Evolutionary conservation across 2,888 invertebrate species (phyloP).

Genomic region (Dugesia japonica): DNA sequence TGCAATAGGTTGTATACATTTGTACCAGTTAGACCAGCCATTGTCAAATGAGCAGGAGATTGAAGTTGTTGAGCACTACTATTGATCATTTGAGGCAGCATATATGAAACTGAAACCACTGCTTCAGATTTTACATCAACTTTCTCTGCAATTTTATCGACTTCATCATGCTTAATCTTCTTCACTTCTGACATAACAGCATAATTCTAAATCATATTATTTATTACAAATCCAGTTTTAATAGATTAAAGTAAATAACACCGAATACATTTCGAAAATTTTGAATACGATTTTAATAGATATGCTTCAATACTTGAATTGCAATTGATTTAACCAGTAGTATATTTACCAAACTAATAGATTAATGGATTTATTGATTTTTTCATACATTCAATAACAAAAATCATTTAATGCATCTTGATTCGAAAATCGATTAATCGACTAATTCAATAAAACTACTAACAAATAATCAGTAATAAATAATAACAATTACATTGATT

Average conservation of each 20-base stretch:
- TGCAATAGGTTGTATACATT: background rate
- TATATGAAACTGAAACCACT: background rate
- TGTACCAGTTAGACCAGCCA: background rate
- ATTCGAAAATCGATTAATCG: no score
- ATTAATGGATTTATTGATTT: no score
- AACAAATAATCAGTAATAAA: no score
- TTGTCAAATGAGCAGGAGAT: background rate
- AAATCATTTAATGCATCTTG: no score
- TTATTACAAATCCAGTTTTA: background rate
- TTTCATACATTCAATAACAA: no score
- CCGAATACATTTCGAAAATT: background rate
- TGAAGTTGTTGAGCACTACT: background rate
- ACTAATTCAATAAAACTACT: no score
- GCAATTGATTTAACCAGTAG: no score
- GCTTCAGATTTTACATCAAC: background rate
- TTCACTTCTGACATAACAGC: background rate
- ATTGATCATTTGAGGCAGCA: background rate
- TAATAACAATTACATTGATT: no score
- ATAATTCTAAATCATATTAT: background rate
- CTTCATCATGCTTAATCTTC: background rate
- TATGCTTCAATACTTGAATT: no score
- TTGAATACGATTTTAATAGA: background rate
- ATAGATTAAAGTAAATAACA: background rate
- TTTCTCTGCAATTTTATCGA: background rate
- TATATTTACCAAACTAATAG: no score